Conservation (phyloP, 2,797 vertebrate species). For the Danionella dracula region DNA sequence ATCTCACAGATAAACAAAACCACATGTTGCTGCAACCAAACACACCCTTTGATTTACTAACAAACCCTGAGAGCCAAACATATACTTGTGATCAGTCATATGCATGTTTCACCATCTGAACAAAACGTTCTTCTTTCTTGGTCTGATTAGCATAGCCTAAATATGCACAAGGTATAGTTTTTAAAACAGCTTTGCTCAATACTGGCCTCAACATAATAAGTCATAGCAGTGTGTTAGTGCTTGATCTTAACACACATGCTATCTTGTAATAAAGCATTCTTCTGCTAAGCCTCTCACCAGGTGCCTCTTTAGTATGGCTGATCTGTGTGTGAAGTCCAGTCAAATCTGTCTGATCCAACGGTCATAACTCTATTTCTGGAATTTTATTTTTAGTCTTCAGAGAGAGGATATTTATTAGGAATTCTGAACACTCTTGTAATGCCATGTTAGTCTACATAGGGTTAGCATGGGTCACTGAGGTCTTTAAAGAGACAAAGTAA, state of each 20-base stretch:
- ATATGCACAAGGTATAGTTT: too few relatives aligned
- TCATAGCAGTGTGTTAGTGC: not conserved
- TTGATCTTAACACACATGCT: not conserved
- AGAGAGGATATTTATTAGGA: not conserved
- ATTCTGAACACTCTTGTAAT: not conserved
- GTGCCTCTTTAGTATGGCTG: not conserved
- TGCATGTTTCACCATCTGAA: not conserved
- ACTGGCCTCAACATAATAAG: too few relatives aligned
- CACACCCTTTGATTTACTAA: not conserved
- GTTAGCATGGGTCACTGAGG: not conserved
- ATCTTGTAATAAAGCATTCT: not conserved
- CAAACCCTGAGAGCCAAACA: not conserved
- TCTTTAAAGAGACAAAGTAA: not conserved
- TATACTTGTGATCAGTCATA: not conserved
- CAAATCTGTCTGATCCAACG: not conserved
- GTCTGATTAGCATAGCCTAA: too few relatives aligned
- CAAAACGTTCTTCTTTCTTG: not conserved
- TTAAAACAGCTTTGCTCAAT: too few relatives aligned
- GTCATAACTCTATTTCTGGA: not conserved
- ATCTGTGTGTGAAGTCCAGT: not conserved
- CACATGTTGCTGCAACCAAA: constrained; percentile 14
- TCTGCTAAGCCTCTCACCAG: not conserved
- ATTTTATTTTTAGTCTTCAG: not conserved
- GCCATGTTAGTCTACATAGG: not conserved
- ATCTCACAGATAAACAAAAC: constrained; percentile 29